Conservation (phyloP, 2,888 invertebrate genomes). For the Onchidella celtica region DNA sequence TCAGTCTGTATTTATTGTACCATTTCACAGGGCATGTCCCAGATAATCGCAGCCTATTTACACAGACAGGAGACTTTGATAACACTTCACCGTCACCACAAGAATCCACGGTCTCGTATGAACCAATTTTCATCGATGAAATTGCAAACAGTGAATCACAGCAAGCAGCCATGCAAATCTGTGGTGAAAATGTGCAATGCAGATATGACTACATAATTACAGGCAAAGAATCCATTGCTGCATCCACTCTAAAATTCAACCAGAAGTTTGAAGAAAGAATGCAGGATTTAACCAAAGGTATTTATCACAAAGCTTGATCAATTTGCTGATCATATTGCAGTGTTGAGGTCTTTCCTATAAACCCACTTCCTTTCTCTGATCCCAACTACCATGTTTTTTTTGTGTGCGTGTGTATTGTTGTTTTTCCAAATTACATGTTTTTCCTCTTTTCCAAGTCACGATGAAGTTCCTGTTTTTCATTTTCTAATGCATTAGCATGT, state of each 20-base stretch:
- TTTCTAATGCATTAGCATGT: no score
- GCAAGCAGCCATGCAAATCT: constrained; percentile 59
- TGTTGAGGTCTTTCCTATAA: no score
- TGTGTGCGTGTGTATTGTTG: neutral
- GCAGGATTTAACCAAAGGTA: constrained; percentile 46
- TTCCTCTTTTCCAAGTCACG: neutral
- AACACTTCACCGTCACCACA: neutral
- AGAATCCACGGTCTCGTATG: neutral
- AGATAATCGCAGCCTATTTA: constrained; percentile 46
- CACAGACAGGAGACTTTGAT: neutral
- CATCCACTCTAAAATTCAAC: constrained; percentile 62
- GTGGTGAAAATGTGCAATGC: constrained; percentile 66
- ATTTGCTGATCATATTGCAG: neutral
- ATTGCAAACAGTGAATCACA: neutral
- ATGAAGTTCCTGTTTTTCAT: neutral
- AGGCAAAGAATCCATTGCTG: constrained; percentile 62
- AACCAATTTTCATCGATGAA: constrained; percentile 37
- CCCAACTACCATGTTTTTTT: no score
- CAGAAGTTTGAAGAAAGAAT: constrained; percentile 63
- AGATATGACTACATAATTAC: constrained; percentile 68
- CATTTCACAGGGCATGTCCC: constrained; percentile 44
- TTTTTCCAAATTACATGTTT: neutral
- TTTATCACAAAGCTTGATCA: no score
- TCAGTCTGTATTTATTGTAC: no score
- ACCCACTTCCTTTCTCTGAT: no score